A percentile compares a stretch with the other conserved stretches of the same genome.
Conservation (phyloP, 1,140 invertebrate species). For the Megathymus violae region DNA sequence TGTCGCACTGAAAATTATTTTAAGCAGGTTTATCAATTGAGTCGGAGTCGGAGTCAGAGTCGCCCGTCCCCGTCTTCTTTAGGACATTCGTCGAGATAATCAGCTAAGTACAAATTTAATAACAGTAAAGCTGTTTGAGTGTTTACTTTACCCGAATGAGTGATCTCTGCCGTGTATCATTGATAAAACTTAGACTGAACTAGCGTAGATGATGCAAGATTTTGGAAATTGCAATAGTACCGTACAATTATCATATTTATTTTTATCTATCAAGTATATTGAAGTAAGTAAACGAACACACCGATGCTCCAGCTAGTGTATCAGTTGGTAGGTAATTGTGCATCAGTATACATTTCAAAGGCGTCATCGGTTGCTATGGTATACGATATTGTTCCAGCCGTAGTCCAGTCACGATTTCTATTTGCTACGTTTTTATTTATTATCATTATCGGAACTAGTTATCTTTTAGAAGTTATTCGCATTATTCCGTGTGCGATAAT, state of each 20-base stretch:
- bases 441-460: constrained; percentile 16
- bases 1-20: too few species aligned
- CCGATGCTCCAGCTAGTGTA: neutral
- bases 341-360: constrained; percentile 13
- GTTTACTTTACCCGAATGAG: too few species aligned
- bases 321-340: neutral
- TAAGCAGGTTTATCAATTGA: too few species aligned
- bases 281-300: neutral
- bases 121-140: too few species aligned
- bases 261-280: neutral
- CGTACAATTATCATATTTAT: neutral
- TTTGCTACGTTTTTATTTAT: constrained; percentile 37
- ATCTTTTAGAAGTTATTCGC: constrained; percentile 30
- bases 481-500: constrained; percentile 19
- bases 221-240: neutral
- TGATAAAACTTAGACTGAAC: too few species aligned
- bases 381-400: constrained; percentile 27
- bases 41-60: too few species aligned
- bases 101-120: too few species aligned
- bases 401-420: constrained; percentile 33
- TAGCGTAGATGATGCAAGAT: too few species aligned
- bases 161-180: too few species aligned
- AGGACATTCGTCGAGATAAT: too few species aligned
- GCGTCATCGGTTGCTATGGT: constrained; percentile 18
- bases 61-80: too few species aligned